Evolutionary conservation across 1,140 invertebrate species (phyloP).

Genomic region (Eufriesea mexicana): DNA sequence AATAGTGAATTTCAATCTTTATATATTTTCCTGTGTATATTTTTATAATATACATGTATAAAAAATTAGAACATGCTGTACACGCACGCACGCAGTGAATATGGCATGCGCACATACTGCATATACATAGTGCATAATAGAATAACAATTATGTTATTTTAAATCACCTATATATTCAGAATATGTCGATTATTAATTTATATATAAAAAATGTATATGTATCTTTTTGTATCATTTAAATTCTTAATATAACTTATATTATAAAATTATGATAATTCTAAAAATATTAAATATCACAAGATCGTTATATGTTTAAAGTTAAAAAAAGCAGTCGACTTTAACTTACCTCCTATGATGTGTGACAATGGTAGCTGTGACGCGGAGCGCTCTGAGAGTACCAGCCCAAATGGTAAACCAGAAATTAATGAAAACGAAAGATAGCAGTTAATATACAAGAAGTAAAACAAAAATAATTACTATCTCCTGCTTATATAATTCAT

Average conservation of each 20-base stretch:
- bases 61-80: too few relatives aligned
- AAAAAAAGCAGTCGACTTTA: conserved; percentile 43
- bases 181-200: not conserved
- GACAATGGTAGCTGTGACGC: conserved; percentile 57
- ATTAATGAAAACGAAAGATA: conserved; percentile 82
- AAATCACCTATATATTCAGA: not conserved
- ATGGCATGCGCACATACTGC: not conserved
- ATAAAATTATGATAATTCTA: not conserved
- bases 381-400: conserved; percentile 71
- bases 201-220: not conserved
- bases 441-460: conserved; percentile 77
- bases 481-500: conserved; percentile 26
- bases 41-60: too few relatives aligned
- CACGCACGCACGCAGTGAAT: too few relatives aligned
- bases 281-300: not conserved
- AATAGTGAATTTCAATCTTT: too few relatives aligned
- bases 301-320: conserved; percentile 1
- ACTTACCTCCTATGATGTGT: conserved; percentile 74
- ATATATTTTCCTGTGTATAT: too few relatives aligned
- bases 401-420: conserved; percentile 81
- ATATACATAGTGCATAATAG: not conserved
- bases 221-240: not conserved
- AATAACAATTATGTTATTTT: not conserved
- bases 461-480: conserved; percentile 66
- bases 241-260: not conserved